Conservation (phyloP, 2,113 vertebrate species). For the Myiopsitta monachus region DNA sequence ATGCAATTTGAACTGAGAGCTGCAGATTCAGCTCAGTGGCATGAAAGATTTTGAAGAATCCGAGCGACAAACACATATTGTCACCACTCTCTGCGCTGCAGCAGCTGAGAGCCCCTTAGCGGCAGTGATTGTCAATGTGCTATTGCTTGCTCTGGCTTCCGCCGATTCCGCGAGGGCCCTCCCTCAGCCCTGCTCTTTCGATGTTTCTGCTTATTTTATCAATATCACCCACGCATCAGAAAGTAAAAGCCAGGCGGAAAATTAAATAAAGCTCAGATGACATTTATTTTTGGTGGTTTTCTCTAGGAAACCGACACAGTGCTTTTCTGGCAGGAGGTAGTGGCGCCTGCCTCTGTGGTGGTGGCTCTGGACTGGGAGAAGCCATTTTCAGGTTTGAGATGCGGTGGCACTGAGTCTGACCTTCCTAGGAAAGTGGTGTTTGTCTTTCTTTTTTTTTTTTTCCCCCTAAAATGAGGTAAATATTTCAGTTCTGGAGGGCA, state of each 20-base stretch:
- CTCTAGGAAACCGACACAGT: neutral
- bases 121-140: neutral
- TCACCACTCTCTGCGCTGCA: neutral
- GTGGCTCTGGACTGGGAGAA: neutral
- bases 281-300: neutral
- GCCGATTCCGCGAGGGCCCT: neutral
- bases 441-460: neutral
- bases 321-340: neutral
- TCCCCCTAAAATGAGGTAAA: neutral
- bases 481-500: neutral
- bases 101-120: neutral
- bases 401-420: neutral
- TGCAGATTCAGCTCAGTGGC: neutral
- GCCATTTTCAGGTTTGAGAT: neutral
- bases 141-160: neutral
- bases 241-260: neutral
- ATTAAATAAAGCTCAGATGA: neutral
- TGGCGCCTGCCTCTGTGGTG: rapidly evolving
- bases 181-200: neutral
- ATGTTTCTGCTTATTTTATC: neutral
- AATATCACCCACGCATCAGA: neutral
- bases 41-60: neutral
- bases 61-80: neutral
- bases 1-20: neutral
- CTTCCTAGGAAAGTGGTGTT: neutral